Base-by-base conservation (phyloP, 2,888 invertebrate species). In the Drosophila putrida region DNA sequence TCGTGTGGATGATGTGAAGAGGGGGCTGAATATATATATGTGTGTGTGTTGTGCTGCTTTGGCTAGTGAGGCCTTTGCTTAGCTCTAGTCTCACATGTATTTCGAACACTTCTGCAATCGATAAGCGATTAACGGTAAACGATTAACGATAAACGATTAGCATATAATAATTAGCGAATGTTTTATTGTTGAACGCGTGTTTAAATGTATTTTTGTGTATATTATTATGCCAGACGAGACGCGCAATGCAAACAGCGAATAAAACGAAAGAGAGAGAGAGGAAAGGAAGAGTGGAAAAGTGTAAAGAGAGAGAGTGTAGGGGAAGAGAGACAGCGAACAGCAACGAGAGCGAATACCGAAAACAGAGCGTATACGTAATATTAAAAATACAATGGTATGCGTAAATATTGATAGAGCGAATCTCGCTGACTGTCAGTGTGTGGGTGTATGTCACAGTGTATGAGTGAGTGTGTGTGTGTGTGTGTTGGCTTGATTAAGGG, bases 321-420 rank as follows among this genome's bases (percentile, higher is more conserved):
- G 51, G 46, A 57, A 8, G n/a, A 38, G 54, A 44, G 66, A 39
- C 44, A 33, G 60, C 49, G 8, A 31, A 31, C 31, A 38, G 38
- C 59, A 61, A 53, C 39, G 38, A 65, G 67, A 51, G 46, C 35
- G 57, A 66, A 49, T 35, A 55, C 35, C 51, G 69, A 66, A 64
- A 58, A 69, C 57, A 69, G 66, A 73, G 73, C 82, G 85, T 75
- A 85, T 77, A 89, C 88, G 84, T 84, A 85, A 84, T 87, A 71
- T 81, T 47, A 58, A 75, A 63, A 85, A 76, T 76, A 88, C 82
- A 82, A 83, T 83, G 68, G 88, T 86, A 78, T 88, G 83, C 77
- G 86, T 85, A 82, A 76, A 88, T 88, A 89, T 80, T 88, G 88
- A 89, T 80, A 78, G 83, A 88, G 85, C 75, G 76, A 78, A 74